phyloP scores from a whole-genome alignment of 2,113 vertebrate species.

The Penelope pileata region DNA sequence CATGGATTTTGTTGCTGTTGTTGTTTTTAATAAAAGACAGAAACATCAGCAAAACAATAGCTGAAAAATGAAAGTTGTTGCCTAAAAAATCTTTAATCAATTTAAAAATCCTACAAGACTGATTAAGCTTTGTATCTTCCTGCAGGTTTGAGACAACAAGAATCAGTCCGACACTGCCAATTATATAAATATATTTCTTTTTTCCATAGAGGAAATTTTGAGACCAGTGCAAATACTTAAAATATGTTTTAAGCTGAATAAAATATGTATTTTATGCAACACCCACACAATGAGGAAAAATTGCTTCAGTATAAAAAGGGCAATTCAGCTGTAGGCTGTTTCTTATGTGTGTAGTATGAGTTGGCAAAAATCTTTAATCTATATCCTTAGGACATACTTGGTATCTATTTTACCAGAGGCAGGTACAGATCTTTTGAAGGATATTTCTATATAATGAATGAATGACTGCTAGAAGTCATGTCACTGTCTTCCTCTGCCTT shows the following conservation, averaged over 20 bases:
- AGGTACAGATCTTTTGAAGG: constrained; percentile 63
- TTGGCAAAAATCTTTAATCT: constrained; percentile 60
- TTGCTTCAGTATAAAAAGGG: constrained; percentile 25
- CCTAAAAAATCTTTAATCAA: neutral
- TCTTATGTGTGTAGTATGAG: neutral
- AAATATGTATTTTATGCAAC: neutral
- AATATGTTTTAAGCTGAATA: neutral
- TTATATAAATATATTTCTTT: neutral
- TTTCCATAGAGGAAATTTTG: neutral
- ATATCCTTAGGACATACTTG: constrained; percentile 67
- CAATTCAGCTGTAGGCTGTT: constrained; percentile 36
- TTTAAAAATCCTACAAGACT: neutral
- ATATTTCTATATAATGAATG: constrained; percentile 49
- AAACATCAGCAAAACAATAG: neutral
- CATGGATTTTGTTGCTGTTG: accelerated
- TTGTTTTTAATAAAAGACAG: neutral
- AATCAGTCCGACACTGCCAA: neutral
- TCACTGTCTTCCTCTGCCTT: constrained; percentile 58
- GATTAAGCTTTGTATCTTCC: neutral
- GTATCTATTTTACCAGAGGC: constrained; percentile 63
- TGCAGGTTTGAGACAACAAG: constrained; percentile 10
- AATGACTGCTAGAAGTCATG: constrained; percentile 45
- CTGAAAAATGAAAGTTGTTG: neutral
- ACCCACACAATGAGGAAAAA: constrained; percentile 1
- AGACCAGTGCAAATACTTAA: constrained; percentile 19